Evolutionary conservation across 1,140 invertebrate genomes (phyloP).

Genomic region (Platorchestia sp.): DNA sequence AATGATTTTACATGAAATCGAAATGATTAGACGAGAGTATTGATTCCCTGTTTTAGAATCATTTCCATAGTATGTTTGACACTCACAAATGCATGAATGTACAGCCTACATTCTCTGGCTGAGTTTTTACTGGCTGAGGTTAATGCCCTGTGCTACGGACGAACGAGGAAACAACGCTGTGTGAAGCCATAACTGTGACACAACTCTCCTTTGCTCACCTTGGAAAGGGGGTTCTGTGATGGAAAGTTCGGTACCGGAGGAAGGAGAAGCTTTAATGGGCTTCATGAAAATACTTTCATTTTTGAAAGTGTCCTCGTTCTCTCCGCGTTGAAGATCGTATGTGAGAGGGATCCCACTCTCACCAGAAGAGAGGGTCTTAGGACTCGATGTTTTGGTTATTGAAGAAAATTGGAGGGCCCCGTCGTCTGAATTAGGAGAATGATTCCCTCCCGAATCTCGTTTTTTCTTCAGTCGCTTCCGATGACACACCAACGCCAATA

Average conservation of each 20-base stretch:
- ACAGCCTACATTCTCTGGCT: too few relatives aligned
- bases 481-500: background rate
- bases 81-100: too few relatives aligned
- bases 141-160: too few relatives aligned
- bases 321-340: background rate
- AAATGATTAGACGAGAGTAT: too few relatives aligned
- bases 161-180: too few relatives aligned
- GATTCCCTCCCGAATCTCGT: background rate
- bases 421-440: background rate
- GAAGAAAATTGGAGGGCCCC: background rate
- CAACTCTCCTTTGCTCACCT: background rate
- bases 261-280: background rate
- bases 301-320: background rate
- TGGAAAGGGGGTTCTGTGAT: background rate
- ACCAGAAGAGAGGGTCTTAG: background rate
- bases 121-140: too few relatives aligned
- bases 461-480: constrained; percentile 7
- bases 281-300: background rate
- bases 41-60: too few relatives aligned
- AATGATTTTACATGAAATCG: too few relatives aligned
- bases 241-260: background rate
- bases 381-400: background rate
- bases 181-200: background rate
- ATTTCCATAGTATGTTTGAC: too few relatives aligned
- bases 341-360: background rate